Evolutionary conservation across 2,797 vertebrate genomes (phyloP), one percentile per base, ranked within the genome.

Genomic region (Eleutherodactylus coqui): DNA sequence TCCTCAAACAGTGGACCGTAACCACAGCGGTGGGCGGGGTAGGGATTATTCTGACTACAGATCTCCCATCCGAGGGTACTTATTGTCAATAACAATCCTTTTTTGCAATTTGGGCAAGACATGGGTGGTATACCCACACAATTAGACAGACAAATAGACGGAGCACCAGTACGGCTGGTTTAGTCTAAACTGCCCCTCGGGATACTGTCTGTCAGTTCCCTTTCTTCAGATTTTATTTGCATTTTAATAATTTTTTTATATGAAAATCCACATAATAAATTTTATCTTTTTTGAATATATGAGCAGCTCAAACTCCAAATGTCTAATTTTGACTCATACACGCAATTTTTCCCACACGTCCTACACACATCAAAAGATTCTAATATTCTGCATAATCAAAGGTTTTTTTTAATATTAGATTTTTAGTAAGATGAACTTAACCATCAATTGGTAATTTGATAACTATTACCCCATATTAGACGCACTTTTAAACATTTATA

Each of bases 401-500:
- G 11, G 32, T 41, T 29, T 60, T 51, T 58, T 11, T 62, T 11
- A 70, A 49, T 21, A 32, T 32, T 16, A 1, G 1, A n/a, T 60
- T 60, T 62, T 60, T 38, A 24, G 34, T n/a, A 19, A 21, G 13
- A 19, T 27, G 2, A 64, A 16, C 67, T 75, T 34, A 51, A 67
- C 29, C 21, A 38, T 45, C 27, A 60, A 41, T 41, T 36, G 27
- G 55, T 75, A 29, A 83, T 84, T 64, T 83, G 11, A 24, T 60
- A n/a, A 17, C 16, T 75, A 43, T 83, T 32, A 58, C 10, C 47
- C n/a, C 5, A 62, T 5, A 64, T 84, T 84, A n/a, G 1, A 14
- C 0, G 10, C 43, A 16, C 24, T 24, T n/a, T 21, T 36, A 75
- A 36, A 9, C 43, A 64, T 29, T 10, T 43, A 38, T 21, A 45